phyloP scores from a whole-genome alignment of 2,888 invertebrate genomes.

The Lepidocyrtinus sp. region DNA sequence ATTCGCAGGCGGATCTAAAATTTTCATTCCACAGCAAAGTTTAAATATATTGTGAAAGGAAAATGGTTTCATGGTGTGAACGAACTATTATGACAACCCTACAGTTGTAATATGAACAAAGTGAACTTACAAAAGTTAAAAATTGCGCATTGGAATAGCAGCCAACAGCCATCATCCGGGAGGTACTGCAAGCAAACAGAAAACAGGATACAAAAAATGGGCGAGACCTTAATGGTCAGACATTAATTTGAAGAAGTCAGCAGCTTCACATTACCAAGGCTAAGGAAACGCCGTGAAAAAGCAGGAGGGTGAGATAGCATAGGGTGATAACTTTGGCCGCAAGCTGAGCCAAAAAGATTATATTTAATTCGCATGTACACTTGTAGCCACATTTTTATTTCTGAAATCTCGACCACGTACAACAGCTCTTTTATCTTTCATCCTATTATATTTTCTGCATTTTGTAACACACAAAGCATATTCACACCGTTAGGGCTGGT shows the following conservation, averaged over 20 bases:
- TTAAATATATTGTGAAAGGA: background rate
- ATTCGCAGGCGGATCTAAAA: background rate
- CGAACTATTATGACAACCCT: background rate
- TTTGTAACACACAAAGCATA: background rate
- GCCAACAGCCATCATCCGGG: too few species aligned
- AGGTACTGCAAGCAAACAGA: background rate
- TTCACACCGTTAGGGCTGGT: too few species aligned
- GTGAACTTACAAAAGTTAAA: too few species aligned
- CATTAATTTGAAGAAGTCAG: slow-evolving; percentile 55
- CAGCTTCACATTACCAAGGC: slow-evolving; percentile 45
- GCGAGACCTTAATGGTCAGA: slow-evolving; percentile 50
- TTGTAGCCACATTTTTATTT: slow-evolving; percentile 17
- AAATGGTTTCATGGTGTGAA: background rate
- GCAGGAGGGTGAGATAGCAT: slow-evolving; percentile 21
- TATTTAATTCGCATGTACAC: slow-evolving; percentile 41
- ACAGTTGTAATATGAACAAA: too few species aligned
- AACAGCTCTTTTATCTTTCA: background rate
- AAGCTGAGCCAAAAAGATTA: slow-evolving; percentile 33
- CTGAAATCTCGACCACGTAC: too few species aligned
- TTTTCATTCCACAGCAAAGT: background rate
- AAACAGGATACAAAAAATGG: slow-evolving; percentile 24
- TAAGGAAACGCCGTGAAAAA: background rate
- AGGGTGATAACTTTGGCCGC: slow-evolving; percentile 45
- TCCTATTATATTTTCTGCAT: background rate
- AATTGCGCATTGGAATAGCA: too few species aligned